A percentile compares a stretch with the other conserved stretches of the same genome.
Evolutionary conservation across 2,113 vertebrate genomes (phyloP).

Genomic region (Microtus pennsylvanicus): DNA sequence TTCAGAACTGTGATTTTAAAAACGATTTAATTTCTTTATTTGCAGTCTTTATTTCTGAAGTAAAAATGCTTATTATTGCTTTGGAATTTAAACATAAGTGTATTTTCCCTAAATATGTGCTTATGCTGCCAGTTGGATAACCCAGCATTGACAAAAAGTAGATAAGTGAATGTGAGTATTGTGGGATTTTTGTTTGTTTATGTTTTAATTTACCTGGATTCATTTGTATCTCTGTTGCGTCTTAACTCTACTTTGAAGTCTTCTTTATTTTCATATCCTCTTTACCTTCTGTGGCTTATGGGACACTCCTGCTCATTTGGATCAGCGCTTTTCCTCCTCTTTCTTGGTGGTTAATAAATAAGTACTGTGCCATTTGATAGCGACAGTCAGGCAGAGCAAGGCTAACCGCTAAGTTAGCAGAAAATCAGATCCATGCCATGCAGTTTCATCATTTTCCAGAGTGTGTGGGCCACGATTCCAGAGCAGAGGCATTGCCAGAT

Average conservation of each 20-base stretch:
- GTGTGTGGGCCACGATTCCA: not conserved
- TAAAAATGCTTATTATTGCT: slow-evolving; percentile 31
- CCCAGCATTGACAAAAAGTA: not conserved
- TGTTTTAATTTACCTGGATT: not conserved
- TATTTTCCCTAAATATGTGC: not conserved
- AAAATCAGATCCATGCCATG: not conserved
- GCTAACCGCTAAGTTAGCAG: not conserved
- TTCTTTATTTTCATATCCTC: not conserved
- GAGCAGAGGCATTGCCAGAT: not conserved
- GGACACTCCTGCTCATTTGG: not conserved
- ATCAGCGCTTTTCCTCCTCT: not conserved
- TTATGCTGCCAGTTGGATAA: not conserved
- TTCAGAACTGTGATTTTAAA: not conserved
- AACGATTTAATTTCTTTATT: not conserved
- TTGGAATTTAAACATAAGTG: not conserved
- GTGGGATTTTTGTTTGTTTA: not conserved
- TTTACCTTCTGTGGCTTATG: not conserved
- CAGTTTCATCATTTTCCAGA: not conserved
- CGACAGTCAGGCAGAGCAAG: not conserved
- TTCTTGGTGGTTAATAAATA: not conserved
- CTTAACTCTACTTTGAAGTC: not conserved
- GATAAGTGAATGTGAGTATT: not conserved
- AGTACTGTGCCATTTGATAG: not conserved
- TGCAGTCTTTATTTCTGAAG: not conserved
- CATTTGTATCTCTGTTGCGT: not conserved